Base-by-base conservation (phyloP, 2,888 invertebrate genomes). In the Quadriops clusia region DNA sequence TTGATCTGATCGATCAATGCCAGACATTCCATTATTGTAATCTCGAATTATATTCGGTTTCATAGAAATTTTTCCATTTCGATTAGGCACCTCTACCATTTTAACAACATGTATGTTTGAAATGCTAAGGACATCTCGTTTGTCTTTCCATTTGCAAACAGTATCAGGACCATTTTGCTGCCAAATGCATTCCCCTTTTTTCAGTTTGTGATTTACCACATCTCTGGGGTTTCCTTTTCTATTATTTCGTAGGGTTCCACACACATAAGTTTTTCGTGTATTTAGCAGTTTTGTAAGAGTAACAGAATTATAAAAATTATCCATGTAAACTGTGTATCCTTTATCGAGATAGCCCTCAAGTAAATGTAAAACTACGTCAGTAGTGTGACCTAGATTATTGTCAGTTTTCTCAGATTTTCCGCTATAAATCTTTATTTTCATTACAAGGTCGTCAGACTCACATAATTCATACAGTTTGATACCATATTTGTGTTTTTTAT, bases 401-500 rank as follows among this genome's bases (percentile, higher is more conserved):
- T 32, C 36, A 32, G 29, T 41, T 38, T 32, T 30, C 28, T 38
- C 40, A 33, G 34, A 34, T 39, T 40, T 43, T 33, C 37, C 41
- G 32, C 38, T 38, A 30, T 43, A 43, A 31, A 44, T 35, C 17
- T 34, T 33, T 30, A 42, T 37, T 36, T 42, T 44, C 32, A 43
- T 24, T 20, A 44, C 40, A 34, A 43, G 10, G 30, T 40, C 42
- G 13, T 37, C 34, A 30, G 44, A 39, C 27, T 44, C 42, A 23
- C 43, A 42, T 17, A 47, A 25, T 34, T 44, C 36, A 38, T 50
- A 51, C 30, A 49, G 37, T 45, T 50, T 50, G 30, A 48, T 28
- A 30, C 39, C 41, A 22, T 44, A 44, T 33, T 38, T 44, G 29
- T 43, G 41, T 34, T 38, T 40, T 36, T 44, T 44, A 40, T 45